A percentile compares a stretch with the other conserved stretches of the same genome.
phyloP scores from a whole-genome alignment of 1,140 invertebrate genomes.

The Trinorchestia longiramus region DNA sequence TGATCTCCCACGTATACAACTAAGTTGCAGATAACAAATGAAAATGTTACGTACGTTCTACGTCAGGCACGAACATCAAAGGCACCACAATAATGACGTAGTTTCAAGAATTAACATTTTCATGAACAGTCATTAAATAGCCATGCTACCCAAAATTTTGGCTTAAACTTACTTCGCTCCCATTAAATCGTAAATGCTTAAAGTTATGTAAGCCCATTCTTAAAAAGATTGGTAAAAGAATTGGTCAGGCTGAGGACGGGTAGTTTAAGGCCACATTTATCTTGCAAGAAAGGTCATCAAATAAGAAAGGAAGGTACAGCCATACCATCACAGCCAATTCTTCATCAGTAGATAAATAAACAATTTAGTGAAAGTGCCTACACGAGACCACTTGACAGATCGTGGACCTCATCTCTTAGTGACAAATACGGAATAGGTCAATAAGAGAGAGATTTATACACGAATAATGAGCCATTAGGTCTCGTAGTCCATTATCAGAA shows the following conservation, averaged over 20 bases:
- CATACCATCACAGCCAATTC: background rate
- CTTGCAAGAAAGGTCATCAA: background rate
- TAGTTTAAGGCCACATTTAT: background rate
- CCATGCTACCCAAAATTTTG: background rate
- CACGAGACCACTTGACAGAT: background rate
- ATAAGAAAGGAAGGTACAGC: background rate
- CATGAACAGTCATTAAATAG: background rate
- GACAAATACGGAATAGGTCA: background rate
- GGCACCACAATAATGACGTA: conserved; percentile 1
- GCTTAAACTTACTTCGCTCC: background rate
- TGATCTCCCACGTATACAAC: background rate
- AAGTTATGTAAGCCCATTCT: background rate
- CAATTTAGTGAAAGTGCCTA: background rate
- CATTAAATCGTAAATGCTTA: background rate
- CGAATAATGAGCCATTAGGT: background rate
- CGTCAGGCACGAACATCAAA: conserved; percentile 22
- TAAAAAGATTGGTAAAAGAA: background rate
- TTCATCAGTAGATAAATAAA: background rate
- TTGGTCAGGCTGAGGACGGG: background rate
- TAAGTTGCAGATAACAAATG: background rate
- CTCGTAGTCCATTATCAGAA: background rate
- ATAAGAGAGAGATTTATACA: background rate
- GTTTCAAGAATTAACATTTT: background rate
- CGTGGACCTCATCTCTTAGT: background rate
- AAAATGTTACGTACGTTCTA: background rate